Percentiles rank a stretch among this genome's conserved stretches.
Conservation (phyloP, 2,888 invertebrate species). For the Pedicia rivosa region DNA sequence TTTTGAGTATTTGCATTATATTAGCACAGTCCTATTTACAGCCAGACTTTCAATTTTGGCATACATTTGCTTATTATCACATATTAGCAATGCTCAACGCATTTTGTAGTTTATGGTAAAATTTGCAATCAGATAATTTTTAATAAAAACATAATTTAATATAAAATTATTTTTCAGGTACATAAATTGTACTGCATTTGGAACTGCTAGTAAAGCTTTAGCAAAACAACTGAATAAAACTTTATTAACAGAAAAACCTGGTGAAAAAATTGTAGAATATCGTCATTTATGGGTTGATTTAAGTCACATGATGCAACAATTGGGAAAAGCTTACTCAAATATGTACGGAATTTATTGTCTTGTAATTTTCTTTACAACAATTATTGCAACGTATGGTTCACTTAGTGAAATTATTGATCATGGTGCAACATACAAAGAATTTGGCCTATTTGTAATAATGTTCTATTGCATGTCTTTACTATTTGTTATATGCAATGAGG, state of each 20-base stretch:
- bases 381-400: constrained; percentile 53
- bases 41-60: constrained; percentile 55
- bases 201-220: constrained; percentile 46
- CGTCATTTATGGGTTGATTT: constrained; percentile 55
- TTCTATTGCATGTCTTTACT: constrained; percentile 54
- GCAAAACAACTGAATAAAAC: constrained; percentile 45
- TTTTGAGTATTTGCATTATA: constrained; percentile 44
- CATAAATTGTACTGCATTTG: constrained; percentile 47
- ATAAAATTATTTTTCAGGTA: constrained; percentile 31
- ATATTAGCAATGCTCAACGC: constrained; percentile 60
- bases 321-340: constrained; percentile 56
- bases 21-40: constrained; percentile 54
- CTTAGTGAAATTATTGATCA: constrained; percentile 55
- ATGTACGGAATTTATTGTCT: constrained; percentile 63
- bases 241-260: constrained; percentile 44
- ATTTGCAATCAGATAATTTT: constrained; percentile 5
- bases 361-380: constrained; percentile 56
- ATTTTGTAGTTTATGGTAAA: constrained; percentile 51
- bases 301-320: constrained; percentile 63
- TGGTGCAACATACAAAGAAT: constrained; percentile 53
- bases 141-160: neutral
- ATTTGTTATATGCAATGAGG: constrained; percentile 58
- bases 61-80: constrained; percentile 55
- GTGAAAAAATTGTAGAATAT: constrained; percentile 46
- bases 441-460: constrained; percentile 52